Conservation (phyloP, 2,797 vertebrate species). For the Mus spretus region DNA sequence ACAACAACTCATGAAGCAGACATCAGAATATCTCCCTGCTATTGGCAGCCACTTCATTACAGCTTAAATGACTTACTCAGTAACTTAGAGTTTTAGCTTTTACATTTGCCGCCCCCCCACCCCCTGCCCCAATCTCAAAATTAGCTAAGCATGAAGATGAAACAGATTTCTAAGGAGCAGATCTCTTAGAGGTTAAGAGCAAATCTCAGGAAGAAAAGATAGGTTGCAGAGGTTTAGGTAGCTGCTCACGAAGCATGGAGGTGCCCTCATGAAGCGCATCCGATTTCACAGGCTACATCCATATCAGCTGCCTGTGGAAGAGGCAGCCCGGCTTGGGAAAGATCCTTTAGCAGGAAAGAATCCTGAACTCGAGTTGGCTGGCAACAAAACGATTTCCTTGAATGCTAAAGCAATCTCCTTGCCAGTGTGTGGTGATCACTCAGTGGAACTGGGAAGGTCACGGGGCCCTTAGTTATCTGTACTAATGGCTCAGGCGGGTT, state of each 20-base stretch:
- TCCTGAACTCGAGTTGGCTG: slow-evolving; percentile 14
- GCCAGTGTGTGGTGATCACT: slow-evolving; percentile 58
- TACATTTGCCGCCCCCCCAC: neutral
- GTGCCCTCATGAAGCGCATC: rapidly evolving
- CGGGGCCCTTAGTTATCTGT: neutral
- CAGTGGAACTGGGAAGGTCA: neutral
- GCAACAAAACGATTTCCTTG: slow-evolving; percentile 69
- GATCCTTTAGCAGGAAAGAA: slow-evolving; percentile 24
- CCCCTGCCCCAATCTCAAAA: slow-evolving; percentile 59
- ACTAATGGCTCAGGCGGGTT: slow-evolving; percentile 33
- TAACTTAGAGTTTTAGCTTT: slow-evolving; percentile 70
- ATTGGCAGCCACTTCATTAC: neutral
- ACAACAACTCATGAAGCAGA: neutral
- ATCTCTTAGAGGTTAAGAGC: slow-evolving; percentile 54
- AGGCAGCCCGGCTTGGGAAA: slow-evolving; percentile 57
- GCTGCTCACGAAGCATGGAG: slow-evolving; percentile 63
- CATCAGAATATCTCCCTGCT: neutral
- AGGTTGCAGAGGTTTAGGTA: slow-evolving; percentile 67
- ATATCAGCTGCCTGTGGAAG: slow-evolving; percentile 55
- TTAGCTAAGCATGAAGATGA: slow-evolving; percentile 41
- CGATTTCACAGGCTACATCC: slow-evolving; percentile 73
- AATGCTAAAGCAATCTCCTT: slow-evolving; percentile 51
- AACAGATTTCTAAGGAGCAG: slow-evolving; percentile 54
- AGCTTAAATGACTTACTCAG: slow-evolving; percentile 55
- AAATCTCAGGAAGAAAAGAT: slow-evolving; percentile 65